Evolutionary conservation across 2,797 vertebrate species (phyloP).

Genomic region (Pteronotus mesoamericanus): DNA sequence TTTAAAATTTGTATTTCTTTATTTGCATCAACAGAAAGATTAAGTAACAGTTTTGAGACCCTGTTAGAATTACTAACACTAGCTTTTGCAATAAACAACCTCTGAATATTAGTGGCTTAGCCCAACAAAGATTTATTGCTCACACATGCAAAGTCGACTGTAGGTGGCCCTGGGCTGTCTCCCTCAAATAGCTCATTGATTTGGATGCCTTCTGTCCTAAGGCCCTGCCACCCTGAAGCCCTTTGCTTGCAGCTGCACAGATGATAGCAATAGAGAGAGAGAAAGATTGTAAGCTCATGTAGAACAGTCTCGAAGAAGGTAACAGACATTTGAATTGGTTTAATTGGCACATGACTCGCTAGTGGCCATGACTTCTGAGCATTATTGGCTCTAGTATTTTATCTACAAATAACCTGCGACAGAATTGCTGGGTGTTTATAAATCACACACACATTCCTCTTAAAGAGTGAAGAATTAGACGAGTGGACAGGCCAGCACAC

Average conservation of each 20-base stretch:
- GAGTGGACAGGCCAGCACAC: background rate
- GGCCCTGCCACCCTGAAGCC: background rate
- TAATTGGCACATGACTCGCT: background rate
- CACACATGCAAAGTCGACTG: background rate
- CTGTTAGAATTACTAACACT: background rate
- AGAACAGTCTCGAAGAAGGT: background rate
- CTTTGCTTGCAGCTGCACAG: background rate
- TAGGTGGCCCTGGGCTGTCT: background rate
- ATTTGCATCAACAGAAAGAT: background rate
- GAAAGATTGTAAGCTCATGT: background rate
- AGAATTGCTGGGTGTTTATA: background rate
- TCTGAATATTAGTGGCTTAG: background rate
- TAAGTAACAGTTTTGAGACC: background rate
- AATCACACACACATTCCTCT: background rate
- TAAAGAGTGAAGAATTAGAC: background rate
- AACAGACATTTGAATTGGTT: background rate
- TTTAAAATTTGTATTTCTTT: background rate
- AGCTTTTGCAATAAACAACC: background rate
- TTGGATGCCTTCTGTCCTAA: background rate
- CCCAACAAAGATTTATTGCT: background rate
- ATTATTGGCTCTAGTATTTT: background rate
- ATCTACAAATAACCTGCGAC: background rate
- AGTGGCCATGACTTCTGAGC: background rate
- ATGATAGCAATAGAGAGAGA: background rate
- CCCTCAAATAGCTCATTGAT: background rate